phyloP scores from a whole-genome alignment of 2,888 invertebrate species.

The Hypselothyrea guttata region DNA sequence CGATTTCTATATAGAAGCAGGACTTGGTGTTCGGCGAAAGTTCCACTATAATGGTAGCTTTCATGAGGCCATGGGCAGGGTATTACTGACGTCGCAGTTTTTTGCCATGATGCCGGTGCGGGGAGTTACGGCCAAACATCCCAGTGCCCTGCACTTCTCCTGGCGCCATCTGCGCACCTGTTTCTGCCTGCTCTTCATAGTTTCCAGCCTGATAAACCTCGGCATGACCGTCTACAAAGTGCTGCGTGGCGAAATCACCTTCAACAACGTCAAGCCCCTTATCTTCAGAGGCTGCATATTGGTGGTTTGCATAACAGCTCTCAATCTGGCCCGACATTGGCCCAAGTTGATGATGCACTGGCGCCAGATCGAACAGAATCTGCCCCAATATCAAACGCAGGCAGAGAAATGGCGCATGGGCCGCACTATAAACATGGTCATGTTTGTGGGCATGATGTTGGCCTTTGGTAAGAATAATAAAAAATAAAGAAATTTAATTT shows the following conservation, averaged over 20 bases:
- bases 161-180: conserved; percentile 75
- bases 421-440: no score
- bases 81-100: conserved; percentile 82
- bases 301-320: conserved; percentile 78
- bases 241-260: conserved; percentile 69
- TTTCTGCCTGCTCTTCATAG: conserved; percentile 67
- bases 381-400: no score
- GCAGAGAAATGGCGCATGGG: no score
- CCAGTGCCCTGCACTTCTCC: conserved; percentile 79
- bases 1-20: no score
- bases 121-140: conserved; percentile 61
- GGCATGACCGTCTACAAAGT: conserved; percentile 52
- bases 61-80: conserved; percentile 80
- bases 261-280: no score
- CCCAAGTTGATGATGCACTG: conserved; percentile 78
- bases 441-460: conserved; percentile 62
- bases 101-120: conserved; percentile 82
- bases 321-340: conserved; percentile 80
- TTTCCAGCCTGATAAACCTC: conserved; percentile 63
- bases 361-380: conserved; percentile 70
- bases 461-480: conserved; percentile 77
- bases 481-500: no score
- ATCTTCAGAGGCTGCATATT: conserved; percentile 77
- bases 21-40: no score
- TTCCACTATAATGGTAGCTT: conserved; percentile 79